phyloP scores from a whole-genome alignment of 2,888 invertebrate genomes.

The Diloba caeruleocephala region DNA sequence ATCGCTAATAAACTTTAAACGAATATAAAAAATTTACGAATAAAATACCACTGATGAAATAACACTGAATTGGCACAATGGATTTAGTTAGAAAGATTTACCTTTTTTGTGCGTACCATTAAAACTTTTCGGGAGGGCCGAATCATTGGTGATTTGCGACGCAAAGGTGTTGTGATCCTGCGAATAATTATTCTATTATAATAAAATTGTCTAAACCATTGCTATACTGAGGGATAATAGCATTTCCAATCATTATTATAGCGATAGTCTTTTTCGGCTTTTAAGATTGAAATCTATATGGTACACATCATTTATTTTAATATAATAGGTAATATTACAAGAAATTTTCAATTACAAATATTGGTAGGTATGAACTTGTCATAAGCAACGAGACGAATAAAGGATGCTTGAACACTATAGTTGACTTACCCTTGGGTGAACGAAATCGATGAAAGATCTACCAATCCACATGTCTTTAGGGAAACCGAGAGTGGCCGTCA shows the following conservation, averaged over 20 bases:
- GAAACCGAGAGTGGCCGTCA: conserved; percentile 92
- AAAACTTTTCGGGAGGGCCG: conserved; percentile 87
- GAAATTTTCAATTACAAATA: not conserved
- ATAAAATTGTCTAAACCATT: too few species aligned
- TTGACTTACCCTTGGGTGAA: conserved; percentile 91
- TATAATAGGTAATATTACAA: not conserved
- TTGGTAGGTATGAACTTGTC: not conserved
- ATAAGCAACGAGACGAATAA: too few species aligned
- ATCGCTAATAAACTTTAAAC: not conserved
- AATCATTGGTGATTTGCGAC: conserved; percentile 92
- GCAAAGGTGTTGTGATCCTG: conserved; percentile 92
- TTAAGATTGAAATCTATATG: too few species aligned
- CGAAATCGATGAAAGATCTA: conserved; percentile 95
- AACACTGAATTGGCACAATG: conserved; percentile 46
- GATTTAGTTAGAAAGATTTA: conserved; percentile 58
- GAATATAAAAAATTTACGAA: not conserved
- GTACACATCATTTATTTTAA: too few species aligned
- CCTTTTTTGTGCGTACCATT: conserved; percentile 69
- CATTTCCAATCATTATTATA: too few species aligned
- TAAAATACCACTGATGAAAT: not conserved
- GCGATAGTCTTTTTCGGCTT: not conserved
- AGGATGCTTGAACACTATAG: too few species aligned
- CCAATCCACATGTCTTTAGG: conserved; percentile 96
- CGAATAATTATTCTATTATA: conserved; percentile 17
- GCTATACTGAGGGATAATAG: too few species aligned